phyloP scores from a whole-genome alignment of 53 echinoderm and acorn worm genomes.

The Pentamera pediparva region DNA sequence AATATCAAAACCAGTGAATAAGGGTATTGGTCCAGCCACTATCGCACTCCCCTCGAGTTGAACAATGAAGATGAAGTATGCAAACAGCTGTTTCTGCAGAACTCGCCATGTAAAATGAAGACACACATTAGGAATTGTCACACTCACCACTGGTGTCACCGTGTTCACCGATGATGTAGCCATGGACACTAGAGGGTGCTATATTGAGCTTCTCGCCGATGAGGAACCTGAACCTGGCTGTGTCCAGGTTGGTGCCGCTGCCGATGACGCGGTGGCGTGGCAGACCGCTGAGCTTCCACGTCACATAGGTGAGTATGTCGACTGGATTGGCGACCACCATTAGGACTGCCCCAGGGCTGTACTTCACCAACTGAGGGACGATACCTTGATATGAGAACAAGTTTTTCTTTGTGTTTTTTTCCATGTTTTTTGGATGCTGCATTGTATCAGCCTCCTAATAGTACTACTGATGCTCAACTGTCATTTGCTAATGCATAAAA shows the following conservation, averaged over 20 bases:
- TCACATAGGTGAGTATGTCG: conserved; percentile 78
- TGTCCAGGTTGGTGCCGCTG: conserved; percentile 86
- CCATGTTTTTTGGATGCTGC: too few species aligned
- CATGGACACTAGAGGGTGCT: conserved; percentile 85
- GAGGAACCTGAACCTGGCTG: conserved; percentile 82
- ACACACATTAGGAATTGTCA: too few species aligned
- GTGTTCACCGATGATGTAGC: conserved; percentile 89
- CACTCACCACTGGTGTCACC: conserved; percentile 82
- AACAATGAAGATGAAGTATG: too few species aligned
- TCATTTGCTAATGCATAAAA: too few species aligned
- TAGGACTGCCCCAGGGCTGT: conserved; percentile 67
- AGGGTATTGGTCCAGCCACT: too few species aligned
- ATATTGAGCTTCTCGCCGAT: conserved; percentile 82
- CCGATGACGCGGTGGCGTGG: conserved; percentile 74
- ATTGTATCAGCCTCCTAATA: too few species aligned
- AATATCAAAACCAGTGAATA: too few species aligned
- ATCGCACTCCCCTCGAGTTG: too few species aligned
- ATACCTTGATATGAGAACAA: conserved; percentile 46
- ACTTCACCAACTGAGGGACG: conserved; percentile 74
- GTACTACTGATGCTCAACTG: too few species aligned
- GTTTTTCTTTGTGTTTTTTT: background rate
- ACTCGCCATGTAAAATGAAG: too few species aligned
- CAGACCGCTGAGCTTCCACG: conserved; percentile 90
- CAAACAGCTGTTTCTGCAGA: too few species aligned
- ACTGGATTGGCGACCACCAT: conserved; percentile 85